Evolutionary conservation across 2,113 vertebrate genomes (phyloP).

Genomic region (Pholis gunnellus): DNA sequence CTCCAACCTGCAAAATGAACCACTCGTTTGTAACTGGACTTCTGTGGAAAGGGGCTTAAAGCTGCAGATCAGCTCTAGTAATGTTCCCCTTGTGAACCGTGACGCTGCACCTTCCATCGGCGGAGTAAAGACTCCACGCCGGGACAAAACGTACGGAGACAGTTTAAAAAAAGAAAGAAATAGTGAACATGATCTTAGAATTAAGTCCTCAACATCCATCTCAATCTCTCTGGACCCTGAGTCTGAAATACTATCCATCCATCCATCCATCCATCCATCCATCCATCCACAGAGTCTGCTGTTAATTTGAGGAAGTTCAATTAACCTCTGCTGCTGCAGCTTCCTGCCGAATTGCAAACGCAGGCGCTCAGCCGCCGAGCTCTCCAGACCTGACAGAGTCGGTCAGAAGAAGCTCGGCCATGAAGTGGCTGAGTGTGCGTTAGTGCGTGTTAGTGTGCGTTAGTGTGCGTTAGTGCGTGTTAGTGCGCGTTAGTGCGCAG

Average conservation of each 20-base stretch:
- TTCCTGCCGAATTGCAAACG: conserved; percentile 64
- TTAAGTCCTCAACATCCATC: conserved; percentile 26
- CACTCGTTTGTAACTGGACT: conserved; percentile 58
- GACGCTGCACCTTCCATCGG: conserved; percentile 36
- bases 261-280: too few species aligned
- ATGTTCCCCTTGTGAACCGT: conserved; percentile 68
- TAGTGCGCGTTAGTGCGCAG: background rate
- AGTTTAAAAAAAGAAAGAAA: background rate
- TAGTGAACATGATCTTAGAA: conserved; percentile 30
- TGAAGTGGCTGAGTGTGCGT: background rate
- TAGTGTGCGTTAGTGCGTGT: background rate
- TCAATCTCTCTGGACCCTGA: too few species aligned
- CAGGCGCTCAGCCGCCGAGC: conserved; percentile 30
- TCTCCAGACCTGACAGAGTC: conserved; percentile 55
- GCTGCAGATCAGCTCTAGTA: conserved; percentile 71
- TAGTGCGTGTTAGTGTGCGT: background rate
- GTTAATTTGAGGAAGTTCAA: conserved; percentile 67
- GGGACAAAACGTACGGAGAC: conserved; percentile 38
- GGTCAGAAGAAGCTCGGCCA: conserved; percentile 1
- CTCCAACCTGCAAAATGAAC: conserved; percentile 43
- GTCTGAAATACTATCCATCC: too few species aligned
- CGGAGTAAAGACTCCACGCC: conserved; percentile 13
- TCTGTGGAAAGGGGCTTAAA: conserved; percentile 65
- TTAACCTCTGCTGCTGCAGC: conserved; percentile 52
- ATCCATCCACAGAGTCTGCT: too few species aligned